These are phyloP conservation scores for Myiopsitta monachus DNA, from an alignment of 2,113 vertebrate species.

Conservation along the genomic window DNA sequence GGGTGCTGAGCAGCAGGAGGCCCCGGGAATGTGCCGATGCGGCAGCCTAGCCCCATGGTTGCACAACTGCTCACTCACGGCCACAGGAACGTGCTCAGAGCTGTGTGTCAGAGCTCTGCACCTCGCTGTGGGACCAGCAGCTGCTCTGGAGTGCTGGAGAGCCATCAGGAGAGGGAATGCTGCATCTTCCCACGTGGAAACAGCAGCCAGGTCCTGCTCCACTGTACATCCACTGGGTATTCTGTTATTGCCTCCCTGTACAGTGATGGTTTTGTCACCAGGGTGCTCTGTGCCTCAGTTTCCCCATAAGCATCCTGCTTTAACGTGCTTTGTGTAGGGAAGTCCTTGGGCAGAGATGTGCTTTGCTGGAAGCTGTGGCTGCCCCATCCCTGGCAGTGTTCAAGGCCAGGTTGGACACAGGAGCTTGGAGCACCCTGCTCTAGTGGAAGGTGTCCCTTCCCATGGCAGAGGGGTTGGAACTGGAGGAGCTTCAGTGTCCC, in stretches of 20 bases:
- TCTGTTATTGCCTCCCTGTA: not conserved
- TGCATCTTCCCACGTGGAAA: rapidly evolving
- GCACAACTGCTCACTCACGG: slow-evolving; percentile 17
- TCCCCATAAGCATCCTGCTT: not conserved
- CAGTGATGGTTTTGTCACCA: not conserved
- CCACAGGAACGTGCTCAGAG: not conserved
- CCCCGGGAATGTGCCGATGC: slow-evolving; percentile 65
- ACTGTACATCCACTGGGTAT: rapidly evolving
- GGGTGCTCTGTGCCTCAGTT: not conserved
- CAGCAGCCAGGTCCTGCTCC: not conserved
- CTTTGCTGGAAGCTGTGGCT: not conserved
- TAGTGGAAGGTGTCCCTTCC: not conserved
- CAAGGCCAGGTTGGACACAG: not conserved
- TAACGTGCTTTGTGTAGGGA: rapidly evolving
- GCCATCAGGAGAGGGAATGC: not conserved
- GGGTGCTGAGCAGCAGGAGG: slow-evolving; percentile 22
- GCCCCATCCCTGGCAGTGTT: not conserved
- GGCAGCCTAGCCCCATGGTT: slow-evolving; percentile 32
- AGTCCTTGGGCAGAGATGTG: not conserved
- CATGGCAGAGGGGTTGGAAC: not conserved
- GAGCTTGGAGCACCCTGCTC: not conserved
- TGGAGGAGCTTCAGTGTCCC: not conserved
- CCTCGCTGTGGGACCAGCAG: rapidly evolving
- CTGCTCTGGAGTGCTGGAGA: rapidly evolving
- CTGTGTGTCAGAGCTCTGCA: not conserved